Evolutionary conservation across 2,888 invertebrate species (phyloP).

Genomic region (Dioctria rufipes): DNA sequence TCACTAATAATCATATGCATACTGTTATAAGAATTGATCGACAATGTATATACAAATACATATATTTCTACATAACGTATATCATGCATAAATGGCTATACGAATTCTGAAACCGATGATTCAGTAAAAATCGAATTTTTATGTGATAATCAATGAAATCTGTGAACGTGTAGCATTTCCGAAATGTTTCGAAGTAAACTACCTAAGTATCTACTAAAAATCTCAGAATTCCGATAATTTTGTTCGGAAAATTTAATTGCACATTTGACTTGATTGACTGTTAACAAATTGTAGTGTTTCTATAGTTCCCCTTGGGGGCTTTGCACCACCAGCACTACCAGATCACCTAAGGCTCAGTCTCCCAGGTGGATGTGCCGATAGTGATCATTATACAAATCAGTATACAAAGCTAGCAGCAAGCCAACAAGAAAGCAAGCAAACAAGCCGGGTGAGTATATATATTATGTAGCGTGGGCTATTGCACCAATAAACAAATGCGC

Average conservation of each 20-base stretch:
- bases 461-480: not conserved
- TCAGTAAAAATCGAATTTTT: no score
- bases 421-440: not conserved
- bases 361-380: slow-evolving; percentile 4
- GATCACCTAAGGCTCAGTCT: not conserved
- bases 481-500: slow-evolving; percentile 10
- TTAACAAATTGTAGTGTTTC: not conserved
- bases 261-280: slow-evolving; percentile 16
- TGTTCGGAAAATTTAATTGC: slow-evolving; percentile 2
- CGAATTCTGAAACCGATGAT: no score
- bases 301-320: not conserved
- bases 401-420: not conserved
- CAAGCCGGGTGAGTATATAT: not conserved
- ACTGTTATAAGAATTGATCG: no score
- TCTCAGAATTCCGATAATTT: slow-evolving; percentile 3
- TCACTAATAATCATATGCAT: no score
- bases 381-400: slow-evolving; percentile 6
- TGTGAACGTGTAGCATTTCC: not conserved
- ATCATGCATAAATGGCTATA: no score
- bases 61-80: no score
- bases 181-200: not conserved
- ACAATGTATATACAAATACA: no score
- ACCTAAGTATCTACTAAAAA: not conserved
- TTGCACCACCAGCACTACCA: not conserved
- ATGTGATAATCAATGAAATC: not conserved